These are phyloP conservation scores for Oasisia sp. DNA, from an alignment of 2,888 invertebrate species.

Conservation along the genomic window DNA sequence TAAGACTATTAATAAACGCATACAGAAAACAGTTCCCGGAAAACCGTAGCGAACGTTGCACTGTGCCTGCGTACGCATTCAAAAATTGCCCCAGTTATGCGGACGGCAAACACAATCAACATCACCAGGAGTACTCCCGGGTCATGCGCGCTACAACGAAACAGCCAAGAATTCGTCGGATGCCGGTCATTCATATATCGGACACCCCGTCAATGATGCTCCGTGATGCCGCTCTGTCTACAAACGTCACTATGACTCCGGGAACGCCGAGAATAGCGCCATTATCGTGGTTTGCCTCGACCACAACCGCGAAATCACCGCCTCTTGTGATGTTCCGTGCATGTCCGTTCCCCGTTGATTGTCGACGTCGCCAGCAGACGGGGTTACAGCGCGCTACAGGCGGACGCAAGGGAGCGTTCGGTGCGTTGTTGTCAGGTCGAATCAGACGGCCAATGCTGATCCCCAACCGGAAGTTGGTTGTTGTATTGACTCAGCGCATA, in stretches of 20 bases:
- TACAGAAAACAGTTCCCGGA: too few species aligned
- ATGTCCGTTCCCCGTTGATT: not conserved
- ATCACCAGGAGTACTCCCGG: not conserved
- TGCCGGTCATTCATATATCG: not conserved
- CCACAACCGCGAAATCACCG: not conserved
- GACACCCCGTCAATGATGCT: not conserved
- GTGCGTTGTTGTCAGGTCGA: not conserved
- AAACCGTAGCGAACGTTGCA: not conserved
- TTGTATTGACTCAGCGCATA: not conserved
- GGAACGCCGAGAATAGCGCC: not conserved
- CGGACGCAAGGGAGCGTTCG: not conserved
- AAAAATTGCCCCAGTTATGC: not conserved
- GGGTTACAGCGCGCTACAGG: not conserved
- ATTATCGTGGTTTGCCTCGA: not conserved
- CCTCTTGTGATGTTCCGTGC: not conserved
- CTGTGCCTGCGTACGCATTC: not conserved
- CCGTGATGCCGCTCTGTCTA: not conserved
- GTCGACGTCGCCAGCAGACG: not conserved
- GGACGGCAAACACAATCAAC: not conserved
- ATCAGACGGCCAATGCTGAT: not conserved
- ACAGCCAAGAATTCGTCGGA: not conserved
- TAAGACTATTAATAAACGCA: too few species aligned
- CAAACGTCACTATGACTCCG: not conserved
- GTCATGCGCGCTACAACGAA: not conserved
- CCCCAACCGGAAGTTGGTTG: not conserved